These are phyloP conservation scores for Bombus haemorrhoidalis DNA, from an alignment of 1,140 invertebrate genomes.

Conservation along the genomic window DNA sequence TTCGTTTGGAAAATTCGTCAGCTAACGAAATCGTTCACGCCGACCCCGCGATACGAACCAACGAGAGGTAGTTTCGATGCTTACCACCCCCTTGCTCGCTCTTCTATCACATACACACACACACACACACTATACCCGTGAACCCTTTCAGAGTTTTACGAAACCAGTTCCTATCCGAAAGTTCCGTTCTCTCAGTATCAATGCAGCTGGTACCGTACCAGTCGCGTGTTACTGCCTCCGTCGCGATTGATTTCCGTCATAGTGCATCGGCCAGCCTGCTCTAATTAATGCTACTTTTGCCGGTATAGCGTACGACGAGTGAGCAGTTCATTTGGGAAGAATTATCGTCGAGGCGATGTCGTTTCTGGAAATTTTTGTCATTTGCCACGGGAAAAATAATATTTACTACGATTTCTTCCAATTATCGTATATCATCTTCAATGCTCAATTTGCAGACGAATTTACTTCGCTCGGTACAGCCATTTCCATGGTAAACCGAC, in stretches of 20 bases:
- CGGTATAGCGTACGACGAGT: background rate
- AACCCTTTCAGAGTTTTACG: constrained; percentile 55
- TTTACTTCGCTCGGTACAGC: no score
- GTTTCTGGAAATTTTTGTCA: no score
- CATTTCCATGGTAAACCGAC: no score
- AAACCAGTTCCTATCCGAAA: constrained; percentile 73
- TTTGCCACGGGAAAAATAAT: no score
- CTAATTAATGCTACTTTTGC: constrained; percentile 4
- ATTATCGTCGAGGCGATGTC: background rate
- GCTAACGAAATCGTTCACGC: constrained; percentile 65
- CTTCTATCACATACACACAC: background rate
- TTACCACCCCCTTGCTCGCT: background rate
- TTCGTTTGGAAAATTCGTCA: constrained; percentile 64
- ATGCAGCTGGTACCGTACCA: constrained; percentile 81
- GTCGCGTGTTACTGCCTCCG: constrained; percentile 75
- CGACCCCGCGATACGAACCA: constrained; percentile 21
- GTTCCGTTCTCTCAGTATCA: constrained; percentile 70
- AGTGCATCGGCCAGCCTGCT: constrained; percentile 6
- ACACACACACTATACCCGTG: background rate
- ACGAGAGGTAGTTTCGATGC: constrained; percentile 38
- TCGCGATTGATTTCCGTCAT: constrained; percentile 65
- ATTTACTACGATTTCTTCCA: no score
- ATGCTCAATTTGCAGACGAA: no score
- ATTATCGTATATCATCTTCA: no score
- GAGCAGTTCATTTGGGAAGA: background rate